phyloP scores from a whole-genome alignment of 2,888 invertebrate species.

The Elmis aenea region DNA sequence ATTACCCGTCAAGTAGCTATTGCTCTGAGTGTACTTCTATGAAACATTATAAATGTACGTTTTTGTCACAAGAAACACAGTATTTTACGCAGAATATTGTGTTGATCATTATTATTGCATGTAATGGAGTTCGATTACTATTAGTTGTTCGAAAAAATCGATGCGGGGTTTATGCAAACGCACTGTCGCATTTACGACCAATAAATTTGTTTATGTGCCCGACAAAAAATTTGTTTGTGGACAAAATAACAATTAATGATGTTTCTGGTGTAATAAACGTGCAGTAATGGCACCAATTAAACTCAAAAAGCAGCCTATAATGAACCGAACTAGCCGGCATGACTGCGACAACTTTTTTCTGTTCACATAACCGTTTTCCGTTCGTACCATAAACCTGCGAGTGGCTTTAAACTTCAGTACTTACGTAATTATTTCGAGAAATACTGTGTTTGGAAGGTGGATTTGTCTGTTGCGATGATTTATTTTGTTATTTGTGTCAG shows the following conservation, averaged over 20 bases:
- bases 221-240: no score
- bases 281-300: conserved; percentile 3
- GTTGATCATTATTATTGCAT: conserved; percentile 8
- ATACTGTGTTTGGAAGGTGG: no score
- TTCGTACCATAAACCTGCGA: conserved; percentile 12
- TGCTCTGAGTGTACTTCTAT: conserved; percentile 8
- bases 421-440: no score
- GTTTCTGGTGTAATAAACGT: no score
- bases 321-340: conserved; percentile 15
- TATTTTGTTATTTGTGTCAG: no score
- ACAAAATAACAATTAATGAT: no score
- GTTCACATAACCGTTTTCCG: conserved; percentile 12
- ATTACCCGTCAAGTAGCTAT: no score
- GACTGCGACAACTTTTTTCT: conserved; percentile 16
- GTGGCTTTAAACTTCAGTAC: no score
- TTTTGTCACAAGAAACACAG: conserved; percentile 8
- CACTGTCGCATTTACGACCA: no score
- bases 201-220: no score
- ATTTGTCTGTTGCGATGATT: no score
- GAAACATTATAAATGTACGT: conserved; percentile 11
- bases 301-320: conserved; percentile 10
- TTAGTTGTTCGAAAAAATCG: conserved; percentile 1
- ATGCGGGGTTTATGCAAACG: no score
- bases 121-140: conserved; percentile 4
- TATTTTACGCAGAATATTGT: conserved; percentile 10